phyloP scores from a whole-genome alignment of 2,888 invertebrate genomes.

The Dryobota labecula region DNA sequence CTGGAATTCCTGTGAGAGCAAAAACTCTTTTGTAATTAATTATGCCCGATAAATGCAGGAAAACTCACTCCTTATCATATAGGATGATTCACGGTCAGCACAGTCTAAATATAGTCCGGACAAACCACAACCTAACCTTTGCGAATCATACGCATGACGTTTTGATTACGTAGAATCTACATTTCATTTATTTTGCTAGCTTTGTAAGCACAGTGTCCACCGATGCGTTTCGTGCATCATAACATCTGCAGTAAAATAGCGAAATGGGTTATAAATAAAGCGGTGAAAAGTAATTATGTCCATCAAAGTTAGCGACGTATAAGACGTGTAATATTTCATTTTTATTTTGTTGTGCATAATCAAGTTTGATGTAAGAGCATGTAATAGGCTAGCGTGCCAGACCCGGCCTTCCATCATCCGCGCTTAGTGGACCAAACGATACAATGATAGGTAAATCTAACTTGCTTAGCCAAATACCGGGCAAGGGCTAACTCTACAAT shows the following conservation, averaged over 20 bases:
- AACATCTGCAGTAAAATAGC: conserved; percentile 10
- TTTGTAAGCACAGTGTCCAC: conserved; percentile 35
- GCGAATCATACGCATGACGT: conserved; percentile 5
- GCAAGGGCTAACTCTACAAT: neutral
- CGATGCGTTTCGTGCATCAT: conserved; percentile 30
- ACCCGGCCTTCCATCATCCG: neutral
- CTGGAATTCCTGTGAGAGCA: neutral
- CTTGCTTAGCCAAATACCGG: neutral
- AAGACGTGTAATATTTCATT: conserved; percentile 8
- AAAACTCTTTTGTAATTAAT: neutral
- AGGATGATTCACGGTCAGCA: neutral
- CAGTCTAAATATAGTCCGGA: conserved; percentile 17
- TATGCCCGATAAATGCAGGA: neutral
- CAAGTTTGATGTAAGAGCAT: conserved; percentile 29
- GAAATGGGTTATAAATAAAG: conserved; percentile 31
- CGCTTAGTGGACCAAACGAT: neutral
- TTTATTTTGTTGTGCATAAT: conserved; percentile 30
- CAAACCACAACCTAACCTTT: neutral
- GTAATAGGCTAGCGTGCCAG: conserved; percentile 9
- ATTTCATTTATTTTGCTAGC: neutral
- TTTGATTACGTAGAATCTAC: conserved; percentile 1
- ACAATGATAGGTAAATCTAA: neutral
- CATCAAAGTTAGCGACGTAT: conserved; percentile 17
- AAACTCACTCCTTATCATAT: conserved; percentile 12
- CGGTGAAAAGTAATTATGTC: conserved; percentile 23